These are phyloP conservation scores for Drosophila peninsularis DNA, from an alignment of 2,888 invertebrate genomes.

Conservation along the genomic window DNA sequence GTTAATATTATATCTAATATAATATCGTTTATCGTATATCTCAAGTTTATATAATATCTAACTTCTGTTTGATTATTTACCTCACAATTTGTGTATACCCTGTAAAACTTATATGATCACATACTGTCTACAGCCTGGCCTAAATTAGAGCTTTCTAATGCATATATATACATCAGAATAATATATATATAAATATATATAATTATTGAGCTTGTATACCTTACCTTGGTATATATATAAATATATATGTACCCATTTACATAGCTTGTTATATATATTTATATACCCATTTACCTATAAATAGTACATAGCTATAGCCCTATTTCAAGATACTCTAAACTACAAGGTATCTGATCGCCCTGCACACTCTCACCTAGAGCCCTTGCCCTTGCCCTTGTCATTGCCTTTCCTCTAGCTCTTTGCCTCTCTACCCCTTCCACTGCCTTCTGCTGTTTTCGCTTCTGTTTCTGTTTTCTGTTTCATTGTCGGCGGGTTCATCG, in stretches of 20 bases:
- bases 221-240: too few relatives aligned
- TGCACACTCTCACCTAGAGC: not conserved
- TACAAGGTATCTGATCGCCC: slow-evolving; percentile 14
- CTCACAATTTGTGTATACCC: not conserved
- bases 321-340: not conserved
- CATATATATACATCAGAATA: too few relatives aligned
- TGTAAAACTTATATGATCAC: not conserved
- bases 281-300: not conserved
- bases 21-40: too few relatives aligned
- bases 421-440: not conserved
- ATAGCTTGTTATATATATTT: not conserved
- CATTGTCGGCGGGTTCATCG: slow-evolving; percentile 29
- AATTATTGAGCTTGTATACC: too few relatives aligned
- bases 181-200: too few relatives aligned
- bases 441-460: not conserved
- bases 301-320: not conserved
- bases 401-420: not conserved
- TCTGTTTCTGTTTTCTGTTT: slow-evolving; percentile 11
- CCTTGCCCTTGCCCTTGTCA: not conserved
- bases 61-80: not conserved
- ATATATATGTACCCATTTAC: not conserved
- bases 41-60: not conserved
- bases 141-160: too few relatives aligned
- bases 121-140: too few relatives aligned
- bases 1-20: too few relatives aligned